A percentile compares a stretch with the other conserved stretches of the same genome.
phyloP scores from a whole-genome alignment of 2,888 invertebrate species.

The Resseliella maxima region DNA sequence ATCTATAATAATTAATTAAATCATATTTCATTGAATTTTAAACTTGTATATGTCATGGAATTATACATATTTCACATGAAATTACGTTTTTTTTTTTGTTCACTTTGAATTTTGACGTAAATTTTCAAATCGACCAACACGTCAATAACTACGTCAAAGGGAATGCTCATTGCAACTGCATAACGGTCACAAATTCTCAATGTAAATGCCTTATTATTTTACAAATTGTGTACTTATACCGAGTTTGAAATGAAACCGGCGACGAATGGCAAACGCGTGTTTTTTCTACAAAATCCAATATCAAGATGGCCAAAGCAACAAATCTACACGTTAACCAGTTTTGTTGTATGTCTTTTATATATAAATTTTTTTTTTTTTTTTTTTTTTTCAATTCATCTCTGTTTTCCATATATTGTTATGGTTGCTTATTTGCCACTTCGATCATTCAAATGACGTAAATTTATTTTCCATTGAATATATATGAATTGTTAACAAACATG shows the following conservation, averaged over 20 bases:
- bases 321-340: background rate
- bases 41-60: no score
- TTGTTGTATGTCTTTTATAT: no score
- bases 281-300: slow-evolving; percentile 26
- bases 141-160: background rate
- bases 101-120: no score
- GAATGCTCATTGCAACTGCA: background rate
- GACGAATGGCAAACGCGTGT: background rate
- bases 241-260: no score
- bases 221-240: no score
- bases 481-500: no score
- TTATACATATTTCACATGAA: no score
- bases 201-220: no score
- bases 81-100: no score
- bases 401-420: background rate
- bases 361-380: no score
- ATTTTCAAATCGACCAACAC: background rate
- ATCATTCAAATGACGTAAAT: slow-evolving; percentile 44
- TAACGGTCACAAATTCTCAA: background rate
- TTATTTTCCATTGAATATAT: background rate
- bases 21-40: no score
- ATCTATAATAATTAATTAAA: background rate
- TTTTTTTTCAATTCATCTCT: background rate
- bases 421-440: background rate
- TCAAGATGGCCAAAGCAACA: background rate